Conservation (phyloP, 1,140 invertebrate species). For the Drosophila pandora region DNA sequence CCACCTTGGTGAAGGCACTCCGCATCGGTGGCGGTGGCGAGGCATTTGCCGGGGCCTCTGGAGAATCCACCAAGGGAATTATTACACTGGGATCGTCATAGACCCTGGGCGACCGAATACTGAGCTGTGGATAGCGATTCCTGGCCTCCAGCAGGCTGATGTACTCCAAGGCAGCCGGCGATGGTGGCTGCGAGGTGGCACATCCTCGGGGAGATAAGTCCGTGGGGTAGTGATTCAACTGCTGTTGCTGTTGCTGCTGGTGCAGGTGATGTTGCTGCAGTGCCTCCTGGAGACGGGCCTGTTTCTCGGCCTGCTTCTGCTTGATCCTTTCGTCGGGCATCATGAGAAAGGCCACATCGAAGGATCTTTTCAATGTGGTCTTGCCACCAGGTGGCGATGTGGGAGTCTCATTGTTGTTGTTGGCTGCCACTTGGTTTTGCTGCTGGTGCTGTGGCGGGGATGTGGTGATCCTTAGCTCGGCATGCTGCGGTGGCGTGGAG, state of each 20-base stretch:
- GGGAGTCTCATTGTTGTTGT: conserved; percentile 59
- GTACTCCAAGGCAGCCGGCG: conserved; percentile 66
- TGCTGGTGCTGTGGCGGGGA: conserved; percentile 47
- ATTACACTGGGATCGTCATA: conserved; percentile 81
- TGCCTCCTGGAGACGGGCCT: conserved; percentile 83
- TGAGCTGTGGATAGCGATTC: conserved; percentile 74
- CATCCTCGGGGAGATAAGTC: conserved; percentile 64
- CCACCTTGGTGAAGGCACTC: conserved; percentile 92
- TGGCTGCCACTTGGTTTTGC: conserved; percentile 3
- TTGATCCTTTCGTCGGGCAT: conserved; percentile 92
- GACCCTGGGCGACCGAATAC: conserved; percentile 67
- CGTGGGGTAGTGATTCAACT: conserved; percentile 59
- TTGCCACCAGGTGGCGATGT: conserved; percentile 47
- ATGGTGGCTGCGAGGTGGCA: conserved; percentile 62
- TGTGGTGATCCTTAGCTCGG: conserved; percentile 70
- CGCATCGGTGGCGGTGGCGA: conserved; percentile 84
- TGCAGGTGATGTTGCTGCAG: conserved; percentile 80
- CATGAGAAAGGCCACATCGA: conserved; percentile 94
- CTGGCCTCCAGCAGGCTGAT: conserved; percentile 72
- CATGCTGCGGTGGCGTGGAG: conserved; percentile 57
- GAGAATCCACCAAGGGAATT: conserved; percentile 61
- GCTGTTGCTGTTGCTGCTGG: conserved; percentile 54
- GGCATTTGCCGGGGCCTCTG: conserved; percentile 53
- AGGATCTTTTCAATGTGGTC: conserved; percentile 88
- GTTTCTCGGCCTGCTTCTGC: conserved; percentile 87